Evolutionary conservation across 2,113 vertebrate species (phyloP).

Genomic region (Motacilla alba): DNA sequence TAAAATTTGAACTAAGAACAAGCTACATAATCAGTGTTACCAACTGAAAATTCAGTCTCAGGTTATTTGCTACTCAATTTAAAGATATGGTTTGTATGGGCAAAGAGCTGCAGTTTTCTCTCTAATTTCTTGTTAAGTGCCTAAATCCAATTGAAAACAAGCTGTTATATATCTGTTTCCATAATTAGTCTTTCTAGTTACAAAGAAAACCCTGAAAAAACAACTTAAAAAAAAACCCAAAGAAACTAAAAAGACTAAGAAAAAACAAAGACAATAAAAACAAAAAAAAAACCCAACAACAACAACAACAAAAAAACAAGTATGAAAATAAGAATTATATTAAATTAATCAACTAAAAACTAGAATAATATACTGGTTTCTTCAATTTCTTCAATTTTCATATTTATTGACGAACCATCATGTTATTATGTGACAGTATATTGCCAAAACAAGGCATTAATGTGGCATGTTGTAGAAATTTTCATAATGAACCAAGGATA

Average conservation of each 20-base stretch:
- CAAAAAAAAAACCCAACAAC: accelerated
- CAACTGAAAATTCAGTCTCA: neutral
- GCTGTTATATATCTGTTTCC: neutral
- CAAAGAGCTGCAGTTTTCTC: neutral
- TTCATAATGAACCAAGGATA: neutral
- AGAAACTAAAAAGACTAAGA: neutral
- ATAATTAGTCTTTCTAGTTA: neutral
- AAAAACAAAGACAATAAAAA: accelerated
- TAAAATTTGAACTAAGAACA: neutral
- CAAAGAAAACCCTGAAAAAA: neutral
- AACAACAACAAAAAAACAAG: neutral
- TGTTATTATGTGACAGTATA: neutral
- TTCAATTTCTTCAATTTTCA: neutral
- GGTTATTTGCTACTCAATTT: neutral
- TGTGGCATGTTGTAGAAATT: neutral
- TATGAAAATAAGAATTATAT: neutral
- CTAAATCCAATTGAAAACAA: neutral
- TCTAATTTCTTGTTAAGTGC: neutral
- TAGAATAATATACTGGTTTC: neutral
- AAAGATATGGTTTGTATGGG: neutral
- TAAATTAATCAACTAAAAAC: neutral
- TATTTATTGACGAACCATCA: neutral
- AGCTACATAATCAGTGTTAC: neutral
- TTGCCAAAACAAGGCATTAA: neutral
- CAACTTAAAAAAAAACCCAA: neutral